phyloP scores from a whole-genome alignment of 2,113 vertebrate genomes.

The Quiscalus mexicanus region DNA sequence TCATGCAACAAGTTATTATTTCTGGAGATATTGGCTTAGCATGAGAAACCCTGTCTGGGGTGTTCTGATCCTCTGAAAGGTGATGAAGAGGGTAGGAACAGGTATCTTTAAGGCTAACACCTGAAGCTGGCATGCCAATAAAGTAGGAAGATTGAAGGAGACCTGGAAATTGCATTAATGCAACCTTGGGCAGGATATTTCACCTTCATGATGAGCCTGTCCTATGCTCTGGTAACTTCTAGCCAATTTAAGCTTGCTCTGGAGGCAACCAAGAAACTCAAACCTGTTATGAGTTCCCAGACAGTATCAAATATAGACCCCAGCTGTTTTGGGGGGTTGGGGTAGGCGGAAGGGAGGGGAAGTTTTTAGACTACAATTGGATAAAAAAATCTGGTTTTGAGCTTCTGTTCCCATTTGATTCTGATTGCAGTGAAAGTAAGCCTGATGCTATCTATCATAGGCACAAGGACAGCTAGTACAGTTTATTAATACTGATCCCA shows the following conservation, averaged over 20 bases:
- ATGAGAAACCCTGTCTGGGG: neutral
- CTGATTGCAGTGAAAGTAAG: neutral
- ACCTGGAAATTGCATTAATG: slow-evolving; percentile 19
- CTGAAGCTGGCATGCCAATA: neutral
- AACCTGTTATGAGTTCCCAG: neutral
- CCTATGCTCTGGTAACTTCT: neutral
- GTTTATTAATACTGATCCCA: neutral
- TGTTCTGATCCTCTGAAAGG: neutral
- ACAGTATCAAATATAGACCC: neutral
- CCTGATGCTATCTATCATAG: neutral
- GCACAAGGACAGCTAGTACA: neutral
- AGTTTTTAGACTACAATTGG: neutral
- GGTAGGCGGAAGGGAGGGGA: too few species aligned
- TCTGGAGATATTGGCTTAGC: slow-evolving; percentile 22
- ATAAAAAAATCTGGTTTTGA: neutral
- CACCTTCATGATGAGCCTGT: neutral
- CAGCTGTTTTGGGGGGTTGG: neutral
- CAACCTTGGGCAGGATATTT: neutral
- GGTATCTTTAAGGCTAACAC: slow-evolving; percentile 3
- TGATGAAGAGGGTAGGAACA: slow-evolving; percentile 13
- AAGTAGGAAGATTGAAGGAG: neutral
- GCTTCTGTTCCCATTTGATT: neutral
- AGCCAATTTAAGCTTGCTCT: neutral
- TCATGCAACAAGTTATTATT: slow-evolving; percentile 50
- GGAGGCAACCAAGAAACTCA: slow-evolving; percentile 8